phyloP scores from a whole-genome alignment of 2,797 vertebrate species.

The Apogon hyalosoma region DNA sequence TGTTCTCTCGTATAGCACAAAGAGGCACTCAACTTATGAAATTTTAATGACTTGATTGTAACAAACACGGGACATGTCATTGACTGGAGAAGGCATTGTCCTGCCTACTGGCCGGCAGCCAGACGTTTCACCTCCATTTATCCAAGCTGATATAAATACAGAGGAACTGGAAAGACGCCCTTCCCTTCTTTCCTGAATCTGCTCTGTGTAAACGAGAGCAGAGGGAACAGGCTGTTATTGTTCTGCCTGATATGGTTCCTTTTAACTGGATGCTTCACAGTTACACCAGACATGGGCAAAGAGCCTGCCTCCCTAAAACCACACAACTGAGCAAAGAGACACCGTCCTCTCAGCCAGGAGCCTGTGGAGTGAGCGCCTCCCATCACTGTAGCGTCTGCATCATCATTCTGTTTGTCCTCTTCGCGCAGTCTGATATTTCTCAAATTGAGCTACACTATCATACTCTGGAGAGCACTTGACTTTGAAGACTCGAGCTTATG shows the following conservation, averaged over 20 bases:
- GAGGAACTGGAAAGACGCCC: slow-evolving; percentile 27
- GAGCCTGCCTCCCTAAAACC: slow-evolving; percentile 31
- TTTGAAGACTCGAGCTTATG: slow-evolving; percentile 42
- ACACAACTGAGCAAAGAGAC: slow-evolving; percentile 23
- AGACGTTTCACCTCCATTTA: slow-evolving; percentile 60
- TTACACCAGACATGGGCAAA: slow-evolving; percentile 19
- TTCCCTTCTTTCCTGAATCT: slow-evolving; percentile 19
- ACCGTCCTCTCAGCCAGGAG: slow-evolving; percentile 10
- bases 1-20: slow-evolving; percentile 45
- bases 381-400: slow-evolving; percentile 51
- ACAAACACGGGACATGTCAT: slow-evolving; percentile 73
- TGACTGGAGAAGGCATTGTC: slow-evolving; percentile 61
- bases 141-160: slow-evolving; percentile 36
- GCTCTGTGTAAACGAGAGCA: slow-evolving; percentile 15
- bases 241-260: slow-evolving; percentile 30
- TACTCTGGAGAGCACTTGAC: slow-evolving; percentile 30
- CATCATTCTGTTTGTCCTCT: slow-evolving; percentile 40
- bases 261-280: slow-evolving; percentile 6
- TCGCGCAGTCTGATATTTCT: slow-evolving; percentile 27
- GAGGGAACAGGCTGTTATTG: slow-evolving; percentile 33
- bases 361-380: slow-evolving; percentile 52
- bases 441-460: slow-evolving; percentile 8
- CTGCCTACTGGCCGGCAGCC: slow-evolving; percentile 48
- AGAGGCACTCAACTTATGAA: slow-evolving; percentile 66
- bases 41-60: slow-evolving; percentile 78